Evolutionary conservation across 2,113 vertebrate species (phyloP), one percentile per base, ranked within the genome.

Genomic region (Columba janthina): DNA sequence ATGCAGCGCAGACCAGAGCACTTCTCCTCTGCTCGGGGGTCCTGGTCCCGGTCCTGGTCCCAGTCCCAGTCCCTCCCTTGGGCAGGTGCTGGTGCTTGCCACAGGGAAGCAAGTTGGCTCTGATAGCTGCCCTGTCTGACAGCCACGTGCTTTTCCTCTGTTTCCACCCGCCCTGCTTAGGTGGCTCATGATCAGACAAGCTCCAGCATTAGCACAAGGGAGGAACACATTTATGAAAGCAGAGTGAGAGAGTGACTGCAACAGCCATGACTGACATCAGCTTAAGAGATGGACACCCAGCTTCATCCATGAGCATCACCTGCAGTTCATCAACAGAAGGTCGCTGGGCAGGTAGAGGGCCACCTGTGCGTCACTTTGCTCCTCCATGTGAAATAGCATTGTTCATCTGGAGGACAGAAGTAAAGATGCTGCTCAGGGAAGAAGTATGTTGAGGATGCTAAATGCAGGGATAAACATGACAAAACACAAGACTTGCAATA

Each of bases 271-370:
- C 40, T 56, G 50, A 51, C 11, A 76, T 32, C 50, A 76, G 11
- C 25, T 65, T 76, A 29, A 88, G 22, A 72, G 54, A 60, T 0
- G 1, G 19, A 15, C 15, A 72, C 6, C 15, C 2, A 1, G 31
- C 15, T 73, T 51, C 34, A 61, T 29, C n/a, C 1, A 0, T 53
- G 58, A 61, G 3, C 24, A 58, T 81, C 18, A 2, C 21, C 60
- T 72, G 67, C 29, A 69, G 22, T 19, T 84, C 36, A 29, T 42
- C 54, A 84, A 12, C 50, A 83, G n/a, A 88, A 62, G 17, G 13
- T 84, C 5, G 1, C 54, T 4, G 11, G 34, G 40, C 46, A 29
- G 44, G 38, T n/a, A 32, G 0, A 0, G 66, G 14, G 9, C 4
- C 6, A 2, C 42, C 75, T 78, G 12, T 58, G 48, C 40, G 57